Percentiles rank a stretch among this genome's conserved stretches.
Conservation (phyloP, 2,797 vertebrate genomes). For the Vipera ursinii region DNA sequence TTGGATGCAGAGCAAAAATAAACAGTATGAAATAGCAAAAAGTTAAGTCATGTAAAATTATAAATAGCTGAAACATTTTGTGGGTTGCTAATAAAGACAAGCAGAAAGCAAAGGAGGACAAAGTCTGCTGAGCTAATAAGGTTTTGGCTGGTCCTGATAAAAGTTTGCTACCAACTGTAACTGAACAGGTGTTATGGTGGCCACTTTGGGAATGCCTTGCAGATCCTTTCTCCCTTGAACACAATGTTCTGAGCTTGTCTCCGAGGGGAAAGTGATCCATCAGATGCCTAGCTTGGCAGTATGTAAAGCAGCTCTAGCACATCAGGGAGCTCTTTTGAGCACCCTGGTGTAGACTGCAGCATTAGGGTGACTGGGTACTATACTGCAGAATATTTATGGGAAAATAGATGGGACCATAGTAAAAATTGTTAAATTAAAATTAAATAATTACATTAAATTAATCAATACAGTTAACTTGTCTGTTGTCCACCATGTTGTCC, state of each 20-base stretch:
- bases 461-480: background rate
- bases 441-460: background rate
- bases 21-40: background rate
- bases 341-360: background rate
- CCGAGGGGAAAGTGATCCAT: background rate
- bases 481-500: background rate
- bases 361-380: background rate
- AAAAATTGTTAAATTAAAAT: background rate
- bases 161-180: background rate
- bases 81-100: background rate
- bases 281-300: background rate
- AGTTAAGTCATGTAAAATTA: background rate
- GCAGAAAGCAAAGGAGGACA: background rate
- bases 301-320: background rate
- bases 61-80: background rate
- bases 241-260: background rate
- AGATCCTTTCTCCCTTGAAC: background rate
- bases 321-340: background rate
- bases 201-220: background rate
- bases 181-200: background rate
- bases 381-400: background rate
- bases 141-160: background rate
- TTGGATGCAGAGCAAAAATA: background rate
- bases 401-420: background rate
- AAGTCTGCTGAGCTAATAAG: background rate